A percentile compares a stretch with the other conserved stretches of the same genome.
Evolutionary conservation across 1,140 invertebrate species (phyloP).

Genomic region (Lasioglossum baleicum): DNA sequence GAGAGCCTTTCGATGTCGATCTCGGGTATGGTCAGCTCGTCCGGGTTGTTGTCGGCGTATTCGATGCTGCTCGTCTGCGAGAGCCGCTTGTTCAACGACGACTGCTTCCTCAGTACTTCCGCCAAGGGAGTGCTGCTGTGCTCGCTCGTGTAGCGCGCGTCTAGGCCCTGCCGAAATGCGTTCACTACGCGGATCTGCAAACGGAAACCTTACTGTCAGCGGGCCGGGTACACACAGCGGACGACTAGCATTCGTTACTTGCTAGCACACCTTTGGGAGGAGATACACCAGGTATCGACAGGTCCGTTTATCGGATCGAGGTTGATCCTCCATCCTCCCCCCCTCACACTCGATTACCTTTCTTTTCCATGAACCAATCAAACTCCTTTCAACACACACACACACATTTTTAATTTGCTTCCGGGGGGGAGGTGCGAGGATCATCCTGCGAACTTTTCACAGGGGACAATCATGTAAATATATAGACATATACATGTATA

Average conservation of each 20-base stretch:
- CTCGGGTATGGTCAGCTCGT: slow-evolving; percentile 92
- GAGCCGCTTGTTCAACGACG: slow-evolving; percentile 92
- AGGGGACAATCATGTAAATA: slow-evolving; percentile 40
- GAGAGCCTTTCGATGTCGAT: slow-evolving; percentile 94
- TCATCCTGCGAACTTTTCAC: slow-evolving; percentile 22
- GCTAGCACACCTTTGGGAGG: not conserved
- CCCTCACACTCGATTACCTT: too few relatives aligned
- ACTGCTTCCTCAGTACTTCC: slow-evolving; percentile 94
- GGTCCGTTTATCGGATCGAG: not conserved
- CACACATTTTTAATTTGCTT: too few relatives aligned
- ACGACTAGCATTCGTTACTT: not conserved
- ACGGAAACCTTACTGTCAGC: slow-evolving; percentile 55
- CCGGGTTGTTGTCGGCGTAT: slow-evolving; percentile 92
- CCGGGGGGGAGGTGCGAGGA: not conserved
- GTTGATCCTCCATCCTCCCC: not conserved
- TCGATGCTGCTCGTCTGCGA: slow-evolving; percentile 95
- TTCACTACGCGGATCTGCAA: slow-evolving; percentile 99
- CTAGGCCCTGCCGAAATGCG: slow-evolving; percentile 98
- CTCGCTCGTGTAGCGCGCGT: slow-evolving; percentile 93
- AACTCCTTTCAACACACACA: too few relatives aligned
- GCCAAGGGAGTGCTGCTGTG: slow-evolving; percentile 93
- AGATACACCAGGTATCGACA: slow-evolving; percentile 9
- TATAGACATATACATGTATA: not conserved
- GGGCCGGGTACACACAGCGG: too few relatives aligned
- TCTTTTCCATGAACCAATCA: too few relatives aligned